Evolutionary conservation across 2,888 invertebrate genomes (phyloP), one percentile per base, ranked within the genome.

Genomic region (Eledone cirrhosa): DNA sequence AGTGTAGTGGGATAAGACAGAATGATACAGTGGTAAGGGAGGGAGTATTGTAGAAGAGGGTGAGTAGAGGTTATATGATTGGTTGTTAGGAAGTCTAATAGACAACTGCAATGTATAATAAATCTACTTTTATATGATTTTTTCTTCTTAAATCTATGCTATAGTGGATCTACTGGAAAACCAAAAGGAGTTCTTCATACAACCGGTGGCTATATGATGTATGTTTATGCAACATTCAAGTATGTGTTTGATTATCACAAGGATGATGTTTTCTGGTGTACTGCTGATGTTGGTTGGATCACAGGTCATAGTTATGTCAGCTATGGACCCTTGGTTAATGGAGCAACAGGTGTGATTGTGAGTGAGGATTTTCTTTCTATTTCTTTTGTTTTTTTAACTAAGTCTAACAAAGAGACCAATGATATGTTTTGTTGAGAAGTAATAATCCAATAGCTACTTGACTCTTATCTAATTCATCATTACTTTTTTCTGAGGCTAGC

Each of bases 161-260:
- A 22, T 22, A 93, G 93, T 87, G 97, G 97, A 0, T 98, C 98
- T 0, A 99, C 99, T 1, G 99, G 99, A 31, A 98, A 97, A 90
- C 99, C 99, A 0, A 99, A 99, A 90, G 99, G 99, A 27, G 98
- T 99, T 7, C 91, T 98, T 48, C 99, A 99, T 91, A 97, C 98
- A 0, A 95, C 95, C 0, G 98, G 94, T 0, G 99, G 99, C 0
- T 99, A 98, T 92, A 93, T 99, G 92, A 89, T 98, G 79, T 99
- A 99, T 90, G 95, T 96, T 0, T 95, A 97, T 0, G 97, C 98
- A 0, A 92, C 92, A 1, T 97, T 97, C 91, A 97, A 97, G 91
- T 97, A 97, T 90, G 96, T 96, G 27, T 99, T 99, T 90, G 98
- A 99, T 85, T 91, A 91, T 80, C 91, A 92, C 22, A 87, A 89